Evolutionary conservation across 2,797 vertebrate genomes (phyloP).

Genomic region (Hippocampus kuda): DNA sequence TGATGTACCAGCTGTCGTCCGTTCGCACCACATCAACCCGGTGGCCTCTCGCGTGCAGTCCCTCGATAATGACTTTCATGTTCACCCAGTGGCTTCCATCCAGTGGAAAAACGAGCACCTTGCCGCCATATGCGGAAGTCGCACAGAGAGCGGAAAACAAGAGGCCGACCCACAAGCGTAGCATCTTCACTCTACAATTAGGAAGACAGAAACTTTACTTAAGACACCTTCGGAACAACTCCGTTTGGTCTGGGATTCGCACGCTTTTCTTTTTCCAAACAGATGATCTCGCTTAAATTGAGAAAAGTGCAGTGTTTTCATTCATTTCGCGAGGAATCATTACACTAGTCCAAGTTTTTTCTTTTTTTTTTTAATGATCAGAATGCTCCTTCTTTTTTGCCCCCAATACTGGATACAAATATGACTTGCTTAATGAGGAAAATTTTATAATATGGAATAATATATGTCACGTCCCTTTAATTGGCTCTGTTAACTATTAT

Average conservation of each 20-base stretch:
- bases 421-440: neutral
- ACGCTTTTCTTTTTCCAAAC: neutral
- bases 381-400: neutral
- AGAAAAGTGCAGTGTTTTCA: slow-evolving; percentile 1
- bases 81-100: slow-evolving; percentile 59
- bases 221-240: neutral
- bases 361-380: too few species aligned
- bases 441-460: neutral
- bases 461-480: neutral
- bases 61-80: slow-evolving; percentile 49
- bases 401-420: too few species aligned
- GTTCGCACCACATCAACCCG: slow-evolving; percentile 32
- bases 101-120: slow-evolving; percentile 43
- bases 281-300: neutral
- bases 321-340: slow-evolving; percentile 1
- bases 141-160: slow-evolving; percentile 20
- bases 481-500: too few species aligned
- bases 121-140: slow-evolving; percentile 27
- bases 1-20: slow-evolving; percentile 45
- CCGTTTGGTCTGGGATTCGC: neutral
- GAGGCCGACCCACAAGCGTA: slow-evolving; percentile 12
- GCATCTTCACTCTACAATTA: slow-evolving; percentile 29
- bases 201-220: neutral
- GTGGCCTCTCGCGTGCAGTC: slow-evolving; percentile 47
- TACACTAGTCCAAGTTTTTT: neutral